Evolutionary conservation across 2,888 invertebrate species (phyloP).

Genomic region (Drosophila gaucha): DNA sequence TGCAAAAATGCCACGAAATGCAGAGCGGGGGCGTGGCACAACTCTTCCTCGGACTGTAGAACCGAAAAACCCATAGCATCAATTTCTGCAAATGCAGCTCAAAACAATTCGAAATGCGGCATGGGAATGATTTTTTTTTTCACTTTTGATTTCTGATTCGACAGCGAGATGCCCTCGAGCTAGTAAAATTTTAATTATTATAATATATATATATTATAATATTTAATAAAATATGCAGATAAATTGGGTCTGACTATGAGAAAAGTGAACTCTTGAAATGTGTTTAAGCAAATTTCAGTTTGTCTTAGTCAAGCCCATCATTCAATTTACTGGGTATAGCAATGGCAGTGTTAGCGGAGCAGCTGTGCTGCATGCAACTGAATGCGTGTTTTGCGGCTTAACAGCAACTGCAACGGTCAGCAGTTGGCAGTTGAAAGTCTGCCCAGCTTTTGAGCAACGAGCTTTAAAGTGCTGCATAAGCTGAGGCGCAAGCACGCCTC

Average conservation of each 20-base stretch:
- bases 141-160: too few relatives aligned
- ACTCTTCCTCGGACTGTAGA: constrained; percentile 20
- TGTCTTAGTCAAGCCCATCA: background rate
- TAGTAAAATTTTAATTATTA: background rate
- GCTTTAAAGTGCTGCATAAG: constrained; percentile 66
- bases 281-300: background rate
- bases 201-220: too few relatives aligned
- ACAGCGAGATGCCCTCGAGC: constrained; percentile 5
- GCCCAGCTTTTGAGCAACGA: constrained; percentile 11
- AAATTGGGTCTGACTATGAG: too few relatives aligned
- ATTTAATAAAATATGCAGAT: background rate
- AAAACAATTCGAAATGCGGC: constrained; percentile 16
- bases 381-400: constrained; percentile 56
- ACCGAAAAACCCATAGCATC: constrained; percentile 51
- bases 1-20: constrained; percentile 53
- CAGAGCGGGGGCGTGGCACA: constrained; percentile 7
- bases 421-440: background rate
- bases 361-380: constrained; percentile 33
- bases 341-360: constrained; percentile 8
- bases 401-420: constrained; percentile 57
- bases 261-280: too few relatives aligned
- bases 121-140: background rate
- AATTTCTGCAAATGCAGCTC: constrained; percentile 71
- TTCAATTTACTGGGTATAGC: constrained; percentile 3
- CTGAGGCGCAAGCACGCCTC: constrained; percentile 42